These are phyloP conservation scores for Galagoides demidoff DNA, from an alignment of 2,797 vertebrate species.

Conservation along the genomic window DNA sequence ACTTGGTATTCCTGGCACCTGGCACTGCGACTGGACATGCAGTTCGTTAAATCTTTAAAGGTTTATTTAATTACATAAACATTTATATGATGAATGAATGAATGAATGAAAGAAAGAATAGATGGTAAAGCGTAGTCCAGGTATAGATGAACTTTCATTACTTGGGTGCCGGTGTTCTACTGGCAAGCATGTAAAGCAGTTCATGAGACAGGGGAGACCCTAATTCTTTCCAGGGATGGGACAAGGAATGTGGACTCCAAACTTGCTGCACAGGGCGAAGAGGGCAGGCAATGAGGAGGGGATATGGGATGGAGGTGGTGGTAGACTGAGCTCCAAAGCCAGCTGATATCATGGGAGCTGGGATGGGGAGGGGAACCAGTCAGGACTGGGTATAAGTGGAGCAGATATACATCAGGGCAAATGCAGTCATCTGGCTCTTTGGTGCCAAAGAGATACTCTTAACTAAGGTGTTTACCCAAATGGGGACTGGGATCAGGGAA, in stretches of 20 bases:
- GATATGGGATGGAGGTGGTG: not conserved
- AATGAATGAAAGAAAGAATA: not conserved
- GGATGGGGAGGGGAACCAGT: not conserved
- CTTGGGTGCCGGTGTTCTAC: not conserved
- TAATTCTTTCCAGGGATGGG: not conserved
- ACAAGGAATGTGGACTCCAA: not conserved
- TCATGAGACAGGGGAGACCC: not conserved
- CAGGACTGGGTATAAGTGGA: not conserved
- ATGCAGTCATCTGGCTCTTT: not conserved
- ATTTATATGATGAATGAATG: not conserved
- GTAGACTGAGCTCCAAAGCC: not conserved
- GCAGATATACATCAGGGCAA: not conserved
- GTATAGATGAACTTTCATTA: not conserved
- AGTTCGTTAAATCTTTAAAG: not conserved
- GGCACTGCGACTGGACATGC: not conserved
- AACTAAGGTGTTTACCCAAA: not conserved
- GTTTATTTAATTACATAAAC: slow-evolving; percentile 1
- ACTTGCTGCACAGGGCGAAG: not conserved
- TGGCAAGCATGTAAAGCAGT: not conserved
- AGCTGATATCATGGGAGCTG: not conserved
- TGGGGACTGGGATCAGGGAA: not conserved
- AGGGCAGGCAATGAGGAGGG: not conserved
- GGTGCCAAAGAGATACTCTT: not conserved
- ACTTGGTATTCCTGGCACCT: not conserved
- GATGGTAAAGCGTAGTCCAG: not conserved